phyloP scores from a whole-genome alignment of 2,888 invertebrate genomes.

The Erebia epiphron region DNA sequence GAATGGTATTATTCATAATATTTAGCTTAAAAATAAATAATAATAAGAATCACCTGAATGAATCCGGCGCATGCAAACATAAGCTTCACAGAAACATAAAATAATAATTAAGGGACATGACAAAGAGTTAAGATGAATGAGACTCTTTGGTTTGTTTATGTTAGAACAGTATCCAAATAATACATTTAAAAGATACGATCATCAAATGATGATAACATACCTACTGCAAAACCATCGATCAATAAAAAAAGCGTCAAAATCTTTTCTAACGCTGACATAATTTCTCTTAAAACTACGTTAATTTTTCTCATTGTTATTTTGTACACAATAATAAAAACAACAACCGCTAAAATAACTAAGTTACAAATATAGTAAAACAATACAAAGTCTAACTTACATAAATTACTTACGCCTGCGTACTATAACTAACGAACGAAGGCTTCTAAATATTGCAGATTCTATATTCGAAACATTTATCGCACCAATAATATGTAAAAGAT shows the following conservation, averaged over 20 bases:
- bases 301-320: constrained; percentile 78
- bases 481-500: constrained; percentile 54
- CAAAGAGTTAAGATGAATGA: constrained; percentile 72
- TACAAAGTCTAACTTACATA: constrained; percentile 61
- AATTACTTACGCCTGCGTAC: constrained; percentile 36
- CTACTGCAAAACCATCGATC: constrained; percentile 52
- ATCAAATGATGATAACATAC: constrained; percentile 40
- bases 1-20: constrained; percentile 77
- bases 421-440: constrained; percentile 33
- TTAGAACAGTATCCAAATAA: constrained; percentile 43
- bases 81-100: constrained; percentile 43
- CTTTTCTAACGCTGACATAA: constrained; percentile 45
- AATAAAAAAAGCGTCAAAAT: constrained; percentile 51
- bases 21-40: constrained; percentile 81
- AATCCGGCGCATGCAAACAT: constrained; percentile 63
- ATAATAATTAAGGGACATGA: constrained; percentile 58
- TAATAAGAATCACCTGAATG: constrained; percentile 53
- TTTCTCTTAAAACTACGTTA: constrained; percentile 69
- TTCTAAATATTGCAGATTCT: constrained; percentile 55
- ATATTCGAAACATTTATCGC: constrained; percentile 60
- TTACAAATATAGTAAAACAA: constrained; percentile 74
- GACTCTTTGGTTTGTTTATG: constrained; percentile 77
- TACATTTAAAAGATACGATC: constrained; percentile 25
- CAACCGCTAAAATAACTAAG: constrained; percentile 75
- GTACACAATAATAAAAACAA: constrained; percentile 79